phyloP scores from a whole-genome alignment of 2,113 vertebrate species.

The Anoura caudifer region DNA sequence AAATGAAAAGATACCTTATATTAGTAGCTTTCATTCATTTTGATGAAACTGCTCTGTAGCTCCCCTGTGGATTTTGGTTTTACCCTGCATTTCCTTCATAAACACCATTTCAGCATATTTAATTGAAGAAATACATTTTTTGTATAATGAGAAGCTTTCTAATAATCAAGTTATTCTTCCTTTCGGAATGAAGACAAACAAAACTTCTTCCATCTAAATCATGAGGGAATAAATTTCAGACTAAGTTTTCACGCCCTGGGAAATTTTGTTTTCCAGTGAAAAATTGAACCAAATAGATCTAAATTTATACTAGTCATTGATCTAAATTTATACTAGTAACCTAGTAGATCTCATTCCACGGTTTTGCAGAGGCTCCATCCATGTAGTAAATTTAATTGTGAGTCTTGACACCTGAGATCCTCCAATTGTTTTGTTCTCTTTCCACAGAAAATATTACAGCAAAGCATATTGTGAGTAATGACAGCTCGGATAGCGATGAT shows the following conservation, averaged over 20 bases:
- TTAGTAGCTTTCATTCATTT: not conserved
- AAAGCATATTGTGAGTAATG: slow-evolving; percentile 91
- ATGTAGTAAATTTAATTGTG: not conserved
- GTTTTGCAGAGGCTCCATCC: not conserved
- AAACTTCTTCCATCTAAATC: not conserved
- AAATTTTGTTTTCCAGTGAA: not conserved
- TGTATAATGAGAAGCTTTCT: not conserved
- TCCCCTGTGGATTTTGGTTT: not conserved
- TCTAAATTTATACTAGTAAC: not conserved
- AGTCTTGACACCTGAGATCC: not conserved
- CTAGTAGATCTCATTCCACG: not conserved
- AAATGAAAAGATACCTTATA: not conserved
- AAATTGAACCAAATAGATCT: not conserved
- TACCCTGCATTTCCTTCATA: not conserved
- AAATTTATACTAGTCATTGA: not conserved
- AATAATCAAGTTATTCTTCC: not conserved
- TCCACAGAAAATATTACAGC: slow-evolving; percentile 92
- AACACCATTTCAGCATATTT: not conserved
- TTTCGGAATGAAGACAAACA: not conserved
- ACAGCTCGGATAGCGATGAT: slow-evolving; percentile 92
- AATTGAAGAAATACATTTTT: not conserved
- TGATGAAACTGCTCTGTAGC: not conserved
- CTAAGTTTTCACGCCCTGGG: not conserved
- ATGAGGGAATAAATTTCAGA: not conserved
- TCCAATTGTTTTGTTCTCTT: slow-evolving; percentile 49